Percentiles rank a stretch among this genome's conserved stretches.
phyloP scores from a whole-genome alignment of 2,888 invertebrate species.

The Cyclophora punctaria region DNA sequence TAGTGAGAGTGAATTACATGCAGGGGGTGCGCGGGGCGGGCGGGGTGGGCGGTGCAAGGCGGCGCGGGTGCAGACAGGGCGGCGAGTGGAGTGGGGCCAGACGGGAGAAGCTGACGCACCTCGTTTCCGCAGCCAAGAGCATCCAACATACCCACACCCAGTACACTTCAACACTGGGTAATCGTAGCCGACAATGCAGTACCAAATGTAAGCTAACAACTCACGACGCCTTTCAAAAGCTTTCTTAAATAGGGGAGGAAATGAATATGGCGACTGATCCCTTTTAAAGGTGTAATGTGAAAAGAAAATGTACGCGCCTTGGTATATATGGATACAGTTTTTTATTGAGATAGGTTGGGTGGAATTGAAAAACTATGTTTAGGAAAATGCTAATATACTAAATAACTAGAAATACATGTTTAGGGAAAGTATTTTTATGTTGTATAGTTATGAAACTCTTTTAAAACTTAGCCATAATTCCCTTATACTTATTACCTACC shows the following conservation, averaged over 20 bases:
- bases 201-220: slow-evolving; percentile 23
- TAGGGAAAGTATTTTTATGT: no score
- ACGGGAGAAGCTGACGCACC: slow-evolving; percentile 69
- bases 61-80: slow-evolving; percentile 51
- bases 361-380: no score
- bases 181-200: slow-evolving; percentile 42
- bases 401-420: no score
- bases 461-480: no score
- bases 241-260: slow-evolving; percentile 3
- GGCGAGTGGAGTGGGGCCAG: slow-evolving; percentile 63
- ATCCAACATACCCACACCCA: slow-evolving; percentile 32
- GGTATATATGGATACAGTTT: no score
- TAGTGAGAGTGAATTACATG: slow-evolving; percentile 74
- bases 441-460: no score
- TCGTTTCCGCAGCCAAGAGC: slow-evolving; percentile 60
- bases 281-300: not conserved
- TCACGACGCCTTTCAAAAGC: slow-evolving; percentile 8
- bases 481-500: no score
- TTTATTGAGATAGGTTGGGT: no score
- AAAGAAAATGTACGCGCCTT: slow-evolving; percentile 5
- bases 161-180: slow-evolving; percentile 34
- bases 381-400: no score
- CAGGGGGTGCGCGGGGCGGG: slow-evolving; percentile 26
- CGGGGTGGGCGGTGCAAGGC: slow-evolving; percentile 21
- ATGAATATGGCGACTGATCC: slow-evolving; percentile 2